Conservation (phyloP, 1,140 invertebrate species). For the Drosophila ohnishii region DNA sequence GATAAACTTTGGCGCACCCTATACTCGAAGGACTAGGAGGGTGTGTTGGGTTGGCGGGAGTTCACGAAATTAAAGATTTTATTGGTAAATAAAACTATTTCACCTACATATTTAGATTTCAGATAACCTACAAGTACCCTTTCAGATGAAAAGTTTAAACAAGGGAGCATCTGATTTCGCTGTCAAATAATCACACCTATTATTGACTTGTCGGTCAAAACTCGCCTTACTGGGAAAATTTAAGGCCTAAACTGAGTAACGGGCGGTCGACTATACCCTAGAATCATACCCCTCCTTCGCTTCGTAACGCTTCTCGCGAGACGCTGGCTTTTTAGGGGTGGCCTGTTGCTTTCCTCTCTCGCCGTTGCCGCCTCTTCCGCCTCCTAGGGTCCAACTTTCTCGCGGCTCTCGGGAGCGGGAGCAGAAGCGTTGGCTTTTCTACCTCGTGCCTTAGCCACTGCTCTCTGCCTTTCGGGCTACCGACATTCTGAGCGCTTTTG, state of each 20-base stretch:
- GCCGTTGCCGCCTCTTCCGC: not conserved
- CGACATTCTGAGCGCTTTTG: conserved; percentile 54
- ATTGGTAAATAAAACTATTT: not conserved
- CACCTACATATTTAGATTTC: not conserved
- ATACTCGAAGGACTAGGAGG: not conserved
- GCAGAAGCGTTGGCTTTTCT: conserved; percentile 19
- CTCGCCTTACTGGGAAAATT: not conserved
- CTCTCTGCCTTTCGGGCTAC: conserved; percentile 44
- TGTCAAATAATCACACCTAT: not conserved
- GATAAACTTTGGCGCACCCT: conserved; percentile 50
- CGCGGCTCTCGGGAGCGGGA: conserved; percentile 26
- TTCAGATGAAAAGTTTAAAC: not conserved
- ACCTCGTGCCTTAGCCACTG: conserved; percentile 17
- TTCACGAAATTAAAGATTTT: not conserved
- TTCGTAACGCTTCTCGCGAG: conserved; percentile 2
- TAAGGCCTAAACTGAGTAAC: not conserved
- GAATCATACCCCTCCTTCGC: not conserved
- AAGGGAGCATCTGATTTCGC: not conserved
- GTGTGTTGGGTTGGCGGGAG: not conserved
- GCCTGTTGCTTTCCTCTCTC: conserved; percentile 54
- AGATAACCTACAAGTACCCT: not conserved
- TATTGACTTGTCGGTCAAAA: not conserved
- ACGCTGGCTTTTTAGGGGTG: conserved; percentile 64
- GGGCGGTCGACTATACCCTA: conserved; percentile 5
- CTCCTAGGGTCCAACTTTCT: conserved; percentile 31